These are phyloP conservation scores for Coptodon bakossiorum DNA, from an alignment of 2,113 vertebrate species.

Conservation along the genomic window DNA sequence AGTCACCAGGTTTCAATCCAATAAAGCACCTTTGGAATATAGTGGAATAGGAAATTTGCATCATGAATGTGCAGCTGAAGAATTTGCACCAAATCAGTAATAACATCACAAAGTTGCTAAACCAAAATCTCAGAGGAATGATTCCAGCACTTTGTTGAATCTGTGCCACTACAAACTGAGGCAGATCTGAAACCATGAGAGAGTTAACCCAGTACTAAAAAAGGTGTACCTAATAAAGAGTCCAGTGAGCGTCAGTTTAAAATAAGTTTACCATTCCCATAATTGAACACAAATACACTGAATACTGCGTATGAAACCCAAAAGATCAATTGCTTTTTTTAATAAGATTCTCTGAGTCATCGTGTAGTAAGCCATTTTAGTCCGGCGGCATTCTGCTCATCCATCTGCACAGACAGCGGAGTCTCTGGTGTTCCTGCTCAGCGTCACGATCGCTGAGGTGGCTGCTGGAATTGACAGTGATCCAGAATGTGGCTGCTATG, in stretches of 20 bases:
- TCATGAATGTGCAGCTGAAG: fast-evolving
- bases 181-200: not conserved
- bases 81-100: not conserved
- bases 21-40: not conserved
- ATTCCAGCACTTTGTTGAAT: not conserved
- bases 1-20: not conserved
- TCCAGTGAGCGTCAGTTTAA: not conserved
- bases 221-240: not conserved
- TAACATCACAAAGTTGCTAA: not conserved
- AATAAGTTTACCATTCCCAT: not conserved
- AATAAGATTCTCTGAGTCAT: conserved; percentile 26
- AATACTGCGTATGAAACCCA: not conserved
- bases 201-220: not conserved
- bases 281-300: not conserved
- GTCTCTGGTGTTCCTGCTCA: conserved; percentile 9
- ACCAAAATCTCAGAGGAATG: not conserved
- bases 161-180: not conserved
- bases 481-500: conserved; percentile 41
- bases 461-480: conserved; percentile 38
- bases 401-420: conserved; percentile 47
- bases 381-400: conserved; percentile 21
- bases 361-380: conserved; percentile 16
- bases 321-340: not conserved
- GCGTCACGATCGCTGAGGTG: conserved; percentile 1
- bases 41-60: not conserved